Percentiles rank a stretch among this genome's conserved stretches.
phyloP scores from a whole-genome alignment of 2,888 invertebrate species.

The Dryadula phaetusa region DNA sequence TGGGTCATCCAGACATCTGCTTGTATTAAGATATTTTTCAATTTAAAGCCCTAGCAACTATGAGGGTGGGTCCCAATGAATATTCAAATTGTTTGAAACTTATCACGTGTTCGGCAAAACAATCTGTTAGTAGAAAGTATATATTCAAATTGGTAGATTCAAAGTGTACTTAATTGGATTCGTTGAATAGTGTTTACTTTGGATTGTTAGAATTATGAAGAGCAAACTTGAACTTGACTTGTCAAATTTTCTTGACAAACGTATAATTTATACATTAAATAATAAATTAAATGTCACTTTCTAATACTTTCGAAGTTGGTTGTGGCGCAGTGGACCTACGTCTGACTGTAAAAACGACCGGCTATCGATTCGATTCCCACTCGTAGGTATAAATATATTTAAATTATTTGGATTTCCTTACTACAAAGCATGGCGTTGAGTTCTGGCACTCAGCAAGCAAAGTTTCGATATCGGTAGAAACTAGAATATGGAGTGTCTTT shows the following conservation, averaged over 20 bases:
- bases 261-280: neutral
- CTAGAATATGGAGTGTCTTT: no score
- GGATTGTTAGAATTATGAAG: neutral
- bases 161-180: constrained; percentile 8
- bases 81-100: constrained; percentile 12
- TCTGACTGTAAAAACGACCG: no score
- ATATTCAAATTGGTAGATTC: constrained; percentile 9
- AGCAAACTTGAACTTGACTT: neutral
- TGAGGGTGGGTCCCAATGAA: neutral
- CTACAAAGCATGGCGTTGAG: no score
- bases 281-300: neutral
- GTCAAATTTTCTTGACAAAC: no score
- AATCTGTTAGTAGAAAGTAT: neutral
- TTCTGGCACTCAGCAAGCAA: no score
- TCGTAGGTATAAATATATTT: no score
- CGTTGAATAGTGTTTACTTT: neutral
- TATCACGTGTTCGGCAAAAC: constrained; percentile 12
- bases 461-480: no score
- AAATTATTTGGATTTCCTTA: no score
- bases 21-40: constrained; percentile 28
- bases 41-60: constrained; percentile 10
- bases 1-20: constrained; percentile 26
- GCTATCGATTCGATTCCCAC: no score
- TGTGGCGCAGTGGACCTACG: no score
- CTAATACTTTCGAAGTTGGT: no score